These are phyloP conservation scores for Caloenas nicobarica DNA, from an alignment of 2,113 vertebrate genomes.

Conservation along the genomic window DNA sequence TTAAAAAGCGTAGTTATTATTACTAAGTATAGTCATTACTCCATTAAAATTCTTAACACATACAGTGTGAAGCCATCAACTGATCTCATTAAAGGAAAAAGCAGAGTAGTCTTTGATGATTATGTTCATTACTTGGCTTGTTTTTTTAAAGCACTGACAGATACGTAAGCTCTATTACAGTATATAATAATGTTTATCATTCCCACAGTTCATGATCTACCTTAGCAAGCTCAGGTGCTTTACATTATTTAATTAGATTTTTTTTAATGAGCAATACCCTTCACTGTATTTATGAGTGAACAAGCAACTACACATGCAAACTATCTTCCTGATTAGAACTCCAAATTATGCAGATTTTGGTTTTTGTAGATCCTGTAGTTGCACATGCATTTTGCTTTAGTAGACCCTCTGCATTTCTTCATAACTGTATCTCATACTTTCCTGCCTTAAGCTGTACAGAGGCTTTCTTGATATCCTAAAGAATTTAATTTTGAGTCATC, in stretches of 20 bases:
- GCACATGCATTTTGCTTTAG: not conserved
- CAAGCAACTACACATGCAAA: constrained; percentile 17
- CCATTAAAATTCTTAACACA: constrained; percentile 17
- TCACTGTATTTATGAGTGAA: not conserved
- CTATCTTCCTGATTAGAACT: constrained; percentile 19
- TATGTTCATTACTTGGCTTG: not conserved
- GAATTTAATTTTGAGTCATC: constrained; percentile 29
- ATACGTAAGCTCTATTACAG: not conserved
- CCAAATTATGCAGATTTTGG: constrained; percentile 21
- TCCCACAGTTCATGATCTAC: not conserved
- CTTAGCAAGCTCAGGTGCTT: not conserved
- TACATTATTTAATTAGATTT: not conserved
- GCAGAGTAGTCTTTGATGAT: not conserved
- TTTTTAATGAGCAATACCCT: not conserved
- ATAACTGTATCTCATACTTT: not conserved
- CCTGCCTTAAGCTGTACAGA: constrained; percentile 28
- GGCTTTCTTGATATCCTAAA: constrained; percentile 17
- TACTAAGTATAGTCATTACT: not conserved
- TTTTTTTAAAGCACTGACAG: not conserved
- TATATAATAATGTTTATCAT: not conserved
- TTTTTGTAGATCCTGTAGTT: not conserved
- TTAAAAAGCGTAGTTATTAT: not conserved
- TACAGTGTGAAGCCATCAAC: not conserved
- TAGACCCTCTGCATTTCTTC: constrained; percentile 8
- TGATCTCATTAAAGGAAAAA: constrained; percentile 11